Percentiles rank a stretch among this genome's conserved stretches.
phyloP scores from a whole-genome alignment of 2,888 invertebrate species.

The Cephus pulcher region DNA sequence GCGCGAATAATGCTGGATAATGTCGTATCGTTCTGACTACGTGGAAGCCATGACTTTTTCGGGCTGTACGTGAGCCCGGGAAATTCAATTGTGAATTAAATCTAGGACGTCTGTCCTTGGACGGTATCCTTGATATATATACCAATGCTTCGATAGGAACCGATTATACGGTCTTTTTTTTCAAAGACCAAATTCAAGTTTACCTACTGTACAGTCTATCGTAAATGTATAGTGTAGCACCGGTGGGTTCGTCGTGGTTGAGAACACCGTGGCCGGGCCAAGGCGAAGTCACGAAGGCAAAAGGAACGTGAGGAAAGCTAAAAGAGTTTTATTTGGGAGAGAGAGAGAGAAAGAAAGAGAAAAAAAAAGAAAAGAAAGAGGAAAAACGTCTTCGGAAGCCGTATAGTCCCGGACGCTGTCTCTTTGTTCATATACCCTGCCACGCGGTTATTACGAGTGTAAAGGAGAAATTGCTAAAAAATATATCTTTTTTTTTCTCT shows the following conservation, averaged over 20 bases:
- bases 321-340: constrained; percentile 44
- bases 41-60: neutral
- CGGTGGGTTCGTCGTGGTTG: constrained; percentile 22
- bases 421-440: constrained; percentile 39
- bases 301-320: constrained; percentile 16
- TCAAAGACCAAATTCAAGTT: neutral
- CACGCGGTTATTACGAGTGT: constrained; percentile 25
- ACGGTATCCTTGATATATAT: neutral
- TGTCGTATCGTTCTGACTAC: neutral
- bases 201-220: neutral
- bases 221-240: neutral
- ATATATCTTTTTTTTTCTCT: neutral
- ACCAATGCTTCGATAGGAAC: neutral
- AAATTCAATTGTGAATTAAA: neutral
- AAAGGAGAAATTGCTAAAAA: constrained; percentile 21
- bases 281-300: constrained; percentile 23
- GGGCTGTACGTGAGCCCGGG: neutral
- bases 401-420: constrained; percentile 23
- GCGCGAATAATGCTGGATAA: neutral
- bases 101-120: neutral
- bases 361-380: constrained; percentile 27
- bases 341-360: neutral
- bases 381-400: constrained; percentile 39
- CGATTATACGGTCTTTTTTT: neutral
- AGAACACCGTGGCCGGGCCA: constrained; percentile 33